Evolutionary conservation across 2,797 vertebrate species (phyloP).

Genomic region (Hippocampus kuda): DNA sequence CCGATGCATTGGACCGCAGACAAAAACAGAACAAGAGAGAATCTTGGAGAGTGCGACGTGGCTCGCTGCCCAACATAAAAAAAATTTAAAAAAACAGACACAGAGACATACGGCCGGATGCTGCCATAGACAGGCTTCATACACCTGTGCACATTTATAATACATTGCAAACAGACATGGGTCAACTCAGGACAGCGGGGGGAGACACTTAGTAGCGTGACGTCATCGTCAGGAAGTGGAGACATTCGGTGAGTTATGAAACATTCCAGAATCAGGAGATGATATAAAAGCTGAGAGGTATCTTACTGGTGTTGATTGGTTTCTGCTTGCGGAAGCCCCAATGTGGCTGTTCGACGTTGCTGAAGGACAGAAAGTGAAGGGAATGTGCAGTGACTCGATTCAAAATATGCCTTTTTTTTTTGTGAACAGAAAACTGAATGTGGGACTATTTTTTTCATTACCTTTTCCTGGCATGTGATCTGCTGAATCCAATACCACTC

Average conservation of each 20-base stretch:
- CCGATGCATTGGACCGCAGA: conserved; percentile 54
- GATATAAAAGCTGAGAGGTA: conserved; percentile 14
- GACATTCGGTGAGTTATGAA: conserved; percentile 55
- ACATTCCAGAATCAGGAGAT: conserved; percentile 51
- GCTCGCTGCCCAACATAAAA: conserved; percentile 28
- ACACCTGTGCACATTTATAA: conserved; percentile 31
- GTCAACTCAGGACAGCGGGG: conserved; percentile 34
- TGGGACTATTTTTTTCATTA: conserved; percentile 39
- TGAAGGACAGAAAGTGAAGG: conserved; percentile 1
- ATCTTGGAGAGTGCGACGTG: conserved; percentile 25
- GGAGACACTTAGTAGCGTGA: conserved; percentile 65
- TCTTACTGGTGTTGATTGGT: conserved; percentile 83
- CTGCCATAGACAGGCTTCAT: conserved; percentile 34
- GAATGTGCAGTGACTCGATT: not conserved
- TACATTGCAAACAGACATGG: conserved; percentile 48
- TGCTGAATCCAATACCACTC: conserved; percentile 84
- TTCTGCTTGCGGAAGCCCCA: conserved; percentile 66
- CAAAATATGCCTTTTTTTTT: not conserved
- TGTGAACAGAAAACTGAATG: not conserved
- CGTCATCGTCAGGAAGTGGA: conserved; percentile 51
- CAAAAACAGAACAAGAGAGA: conserved; percentile 37
- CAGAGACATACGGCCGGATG: conserved; percentile 27
- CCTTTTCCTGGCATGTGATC: conserved; percentile 75
- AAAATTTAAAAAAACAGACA: conserved; percentile 48
- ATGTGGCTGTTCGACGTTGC: conserved; percentile 61